A percentile compares a stretch with the other conserved stretches of the same genome.
These are phyloP conservation scores for Tetrax tetrax DNA, from an alignment of 2,113 vertebrate genomes.

Conservation along the genomic window DNA sequence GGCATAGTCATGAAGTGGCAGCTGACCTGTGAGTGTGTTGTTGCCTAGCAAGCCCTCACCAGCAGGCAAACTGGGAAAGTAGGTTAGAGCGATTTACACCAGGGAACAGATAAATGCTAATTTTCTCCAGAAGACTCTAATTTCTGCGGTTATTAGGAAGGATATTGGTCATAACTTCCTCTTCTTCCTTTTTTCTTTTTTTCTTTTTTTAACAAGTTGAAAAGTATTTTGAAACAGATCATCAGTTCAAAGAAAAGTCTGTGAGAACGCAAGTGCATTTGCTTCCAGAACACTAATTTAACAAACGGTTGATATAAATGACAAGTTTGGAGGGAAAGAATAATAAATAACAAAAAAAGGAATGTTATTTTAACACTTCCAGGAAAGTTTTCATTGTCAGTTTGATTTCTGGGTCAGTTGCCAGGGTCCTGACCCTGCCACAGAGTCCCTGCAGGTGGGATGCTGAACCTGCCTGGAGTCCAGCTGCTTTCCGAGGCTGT, in stretches of 20 bases:
- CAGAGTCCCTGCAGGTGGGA: not conserved
- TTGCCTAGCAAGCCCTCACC: constrained; percentile 22
- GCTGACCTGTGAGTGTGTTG: constrained; percentile 18
- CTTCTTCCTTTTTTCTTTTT: not conserved
- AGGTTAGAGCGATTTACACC: not conserved
- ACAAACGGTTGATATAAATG: not conserved
- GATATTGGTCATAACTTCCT: not conserved
- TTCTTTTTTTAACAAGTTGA: not conserved
- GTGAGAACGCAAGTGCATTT: not conserved
- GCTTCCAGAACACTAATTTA: not conserved
- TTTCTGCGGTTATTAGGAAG: constrained; percentile 28
- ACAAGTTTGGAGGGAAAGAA: not conserved
- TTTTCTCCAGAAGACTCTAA: constrained; percentile 18
- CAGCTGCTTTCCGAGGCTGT: not conserved
- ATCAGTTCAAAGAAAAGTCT: not conserved
- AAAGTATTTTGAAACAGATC: not conserved
- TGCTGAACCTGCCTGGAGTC: not conserved
- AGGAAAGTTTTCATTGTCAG: not conserved
- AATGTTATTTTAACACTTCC: not conserved
- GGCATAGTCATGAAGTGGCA: not conserved
- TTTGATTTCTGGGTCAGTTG: not conserved
- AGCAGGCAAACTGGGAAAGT: not conserved
- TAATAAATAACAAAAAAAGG: not conserved
- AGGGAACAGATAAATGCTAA: not conserved
- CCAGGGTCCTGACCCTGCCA: not conserved